These are phyloP conservation scores for Vicugna pacos DNA, from an alignment of 2,113 vertebrate species.

Conservation along the genomic window DNA sequence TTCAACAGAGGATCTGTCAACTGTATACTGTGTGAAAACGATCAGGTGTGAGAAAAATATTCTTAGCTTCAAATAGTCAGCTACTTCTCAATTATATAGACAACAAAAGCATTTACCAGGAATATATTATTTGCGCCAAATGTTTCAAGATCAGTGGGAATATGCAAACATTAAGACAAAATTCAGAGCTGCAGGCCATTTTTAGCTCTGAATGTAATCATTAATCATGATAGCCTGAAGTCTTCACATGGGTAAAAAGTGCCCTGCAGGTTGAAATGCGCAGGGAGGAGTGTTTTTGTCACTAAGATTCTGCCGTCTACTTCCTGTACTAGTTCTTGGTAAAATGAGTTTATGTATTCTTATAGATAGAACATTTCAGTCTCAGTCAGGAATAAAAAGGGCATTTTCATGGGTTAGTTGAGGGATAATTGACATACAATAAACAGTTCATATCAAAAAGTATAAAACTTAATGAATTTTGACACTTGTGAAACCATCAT, in stretches of 20 bases:
- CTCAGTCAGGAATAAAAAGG: neutral
- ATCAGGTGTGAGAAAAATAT: neutral
- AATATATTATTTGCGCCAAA: neutral
- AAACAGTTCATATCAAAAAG: neutral
- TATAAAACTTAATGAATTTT: neutral
- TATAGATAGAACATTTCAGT: neutral
- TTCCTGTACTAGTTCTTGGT: neutral
- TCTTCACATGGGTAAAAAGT: neutral
- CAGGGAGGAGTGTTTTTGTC: neutral
- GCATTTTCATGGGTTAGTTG: neutral
- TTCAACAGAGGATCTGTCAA: neutral
- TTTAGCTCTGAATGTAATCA: neutral
- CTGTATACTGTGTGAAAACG: neutral
- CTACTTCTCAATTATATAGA: neutral
- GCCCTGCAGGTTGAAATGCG: neutral
- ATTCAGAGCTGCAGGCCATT: neutral
- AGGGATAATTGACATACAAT: neutral
- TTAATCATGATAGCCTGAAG: neutral
- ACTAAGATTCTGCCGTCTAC: neutral
- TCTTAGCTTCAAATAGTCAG: neutral
- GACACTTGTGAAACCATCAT: neutral
- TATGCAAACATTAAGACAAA: neutral
- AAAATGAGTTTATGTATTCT: neutral
- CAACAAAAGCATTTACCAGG: neutral
- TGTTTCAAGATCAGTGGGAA: neutral